Conservation (phyloP, 2,888 invertebrate genomes). For the Phengaris alcon region DNA sequence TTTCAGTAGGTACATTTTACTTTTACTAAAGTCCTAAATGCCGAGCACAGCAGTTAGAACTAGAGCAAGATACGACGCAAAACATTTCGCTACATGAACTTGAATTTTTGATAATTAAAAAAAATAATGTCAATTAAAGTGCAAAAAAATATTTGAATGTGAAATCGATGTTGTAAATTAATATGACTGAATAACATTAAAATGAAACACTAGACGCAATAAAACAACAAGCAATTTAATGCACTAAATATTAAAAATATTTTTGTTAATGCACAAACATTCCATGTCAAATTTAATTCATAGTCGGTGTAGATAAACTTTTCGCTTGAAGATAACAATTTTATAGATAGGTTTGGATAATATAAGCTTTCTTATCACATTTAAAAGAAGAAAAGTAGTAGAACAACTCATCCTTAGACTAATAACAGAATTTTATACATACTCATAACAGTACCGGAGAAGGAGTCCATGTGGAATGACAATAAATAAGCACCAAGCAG, state of each 20-base stretch:
- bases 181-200: background rate
- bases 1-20: background rate
- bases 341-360: too few relatives aligned
- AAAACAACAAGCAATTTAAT: background rate
- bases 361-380: too few relatives aligned
- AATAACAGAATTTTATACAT: background rate
- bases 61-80: background rate
- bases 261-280: background rate
- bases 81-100: background rate
- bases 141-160: background rate
- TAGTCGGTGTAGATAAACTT: too few relatives aligned
- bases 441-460: slow-evolving; percentile 83
- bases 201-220: background rate
- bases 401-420: too few relatives aligned
- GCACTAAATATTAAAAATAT: background rate
- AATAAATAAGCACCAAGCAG: slow-evolving; percentile 94
- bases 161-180: slow-evolving; percentile 1
- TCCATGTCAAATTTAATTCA: background rate
- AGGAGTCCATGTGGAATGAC: slow-evolving; percentile 94
- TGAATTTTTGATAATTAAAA: background rate
- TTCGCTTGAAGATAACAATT: too few relatives aligned
- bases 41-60: background rate
- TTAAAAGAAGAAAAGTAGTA: too few relatives aligned
- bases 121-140: background rate
- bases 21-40: background rate